These are phyloP conservation scores for Melanotaenia boesemani DNA, from an alignment of 2,797 vertebrate genomes.

Conservation along the genomic window DNA sequence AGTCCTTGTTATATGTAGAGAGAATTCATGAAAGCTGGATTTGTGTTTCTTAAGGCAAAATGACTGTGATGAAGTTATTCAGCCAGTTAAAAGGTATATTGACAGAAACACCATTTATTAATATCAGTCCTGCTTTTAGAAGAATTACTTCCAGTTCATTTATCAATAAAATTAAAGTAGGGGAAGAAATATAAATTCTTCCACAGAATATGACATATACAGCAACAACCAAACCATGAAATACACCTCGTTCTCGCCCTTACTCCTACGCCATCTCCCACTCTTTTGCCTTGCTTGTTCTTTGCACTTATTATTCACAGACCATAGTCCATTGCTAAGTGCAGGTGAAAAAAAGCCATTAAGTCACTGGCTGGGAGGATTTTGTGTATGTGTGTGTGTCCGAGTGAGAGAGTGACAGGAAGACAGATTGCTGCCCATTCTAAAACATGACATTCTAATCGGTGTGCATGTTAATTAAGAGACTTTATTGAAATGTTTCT, in stretches of 20 bases:
- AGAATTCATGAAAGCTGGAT: conserved; percentile 21
- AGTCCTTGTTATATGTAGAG: conserved; percentile 12
- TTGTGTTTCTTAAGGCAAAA: conserved; percentile 29
- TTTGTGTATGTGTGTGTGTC: conserved; percentile 31
- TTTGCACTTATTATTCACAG: conserved; percentile 75
- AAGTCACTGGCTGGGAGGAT: conserved; percentile 63
- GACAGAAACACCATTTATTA: conserved; percentile 32
- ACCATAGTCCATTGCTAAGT: conserved; percentile 73
- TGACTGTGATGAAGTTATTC: conserved; percentile 42
- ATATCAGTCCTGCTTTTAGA: conserved; percentile 41
- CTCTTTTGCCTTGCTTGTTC: conserved; percentile 55
- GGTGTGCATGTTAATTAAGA: conserved; percentile 86
- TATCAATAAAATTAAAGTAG: conserved; percentile 55
- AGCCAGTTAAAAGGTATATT: conserved; percentile 37
- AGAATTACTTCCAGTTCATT: conserved; percentile 30
- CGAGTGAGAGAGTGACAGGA: conserved; percentile 79
- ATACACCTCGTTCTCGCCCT: conserved; percentile 51
- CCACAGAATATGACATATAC: conserved; percentile 59
- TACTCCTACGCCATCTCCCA: conserved; percentile 24
- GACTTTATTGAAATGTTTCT: conserved; percentile 85
- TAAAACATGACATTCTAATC: conserved; percentile 88
- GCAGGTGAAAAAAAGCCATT: conserved; percentile 78
- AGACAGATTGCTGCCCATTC: conserved; percentile 87
- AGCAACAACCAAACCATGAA: conserved; percentile 68
- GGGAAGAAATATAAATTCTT: conserved; percentile 52